These are phyloP conservation scores for Drosophila rhopaloa DNA, from an alignment of 1,140 invertebrate genomes.

Conservation along the genomic window DNA sequence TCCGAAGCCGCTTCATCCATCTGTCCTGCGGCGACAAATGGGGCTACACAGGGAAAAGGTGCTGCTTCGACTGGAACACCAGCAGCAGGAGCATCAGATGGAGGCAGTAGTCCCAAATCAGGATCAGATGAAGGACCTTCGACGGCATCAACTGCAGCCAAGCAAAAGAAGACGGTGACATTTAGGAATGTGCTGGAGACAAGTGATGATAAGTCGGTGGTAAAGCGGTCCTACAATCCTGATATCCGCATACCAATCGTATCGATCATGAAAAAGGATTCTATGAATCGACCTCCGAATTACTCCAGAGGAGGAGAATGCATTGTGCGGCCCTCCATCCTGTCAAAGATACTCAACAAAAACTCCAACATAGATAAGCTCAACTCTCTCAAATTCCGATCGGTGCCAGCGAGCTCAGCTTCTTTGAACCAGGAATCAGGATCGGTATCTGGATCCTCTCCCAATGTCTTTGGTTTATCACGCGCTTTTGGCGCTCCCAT, in stretches of 20 bases:
- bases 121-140: conserved; percentile 7
- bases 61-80: not conserved
- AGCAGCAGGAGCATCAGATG: conserved; percentile 8
- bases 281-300: conserved; percentile 66
- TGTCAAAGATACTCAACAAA: conserved; percentile 83
- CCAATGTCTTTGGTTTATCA: conserved; percentile 85
- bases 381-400: conserved; percentile 83
- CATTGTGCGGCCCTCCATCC: conserved; percentile 79
- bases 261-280: conserved; percentile 84
- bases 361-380: conserved; percentile 84
- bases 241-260: conserved; percentile 77
- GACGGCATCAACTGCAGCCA: conserved; percentile 17
- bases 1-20: conserved; percentile 16
- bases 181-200: conserved; percentile 84
- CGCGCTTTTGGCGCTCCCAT: conserved; percentile 86
- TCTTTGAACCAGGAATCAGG: conserved; percentile 3
- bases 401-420: conserved; percentile 27
- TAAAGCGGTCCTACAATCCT: conserved; percentile 83
- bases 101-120: conserved; percentile 15
- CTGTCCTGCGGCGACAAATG: conserved; percentile 8
- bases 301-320: conserved; percentile 76
- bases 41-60: conserved; percentile 1
- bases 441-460: conserved; percentile 4
- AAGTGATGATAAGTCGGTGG: conserved; percentile 82
- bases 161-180: conserved; percentile 84